Conservation (phyloP, 2,888 invertebrate genomes). For the Silvanus unidentatus region DNA sequence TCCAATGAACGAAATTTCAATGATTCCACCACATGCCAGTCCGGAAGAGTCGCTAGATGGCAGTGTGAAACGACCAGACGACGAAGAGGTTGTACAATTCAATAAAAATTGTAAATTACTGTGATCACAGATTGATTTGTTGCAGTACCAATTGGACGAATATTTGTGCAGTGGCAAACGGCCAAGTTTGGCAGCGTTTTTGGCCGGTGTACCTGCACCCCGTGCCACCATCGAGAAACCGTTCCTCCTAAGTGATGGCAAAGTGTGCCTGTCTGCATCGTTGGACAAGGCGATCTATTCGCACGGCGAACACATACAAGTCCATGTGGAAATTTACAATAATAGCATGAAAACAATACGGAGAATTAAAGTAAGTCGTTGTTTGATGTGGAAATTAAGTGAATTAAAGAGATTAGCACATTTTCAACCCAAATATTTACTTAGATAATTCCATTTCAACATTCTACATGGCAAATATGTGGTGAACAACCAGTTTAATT, state of each 20-base stretch:
- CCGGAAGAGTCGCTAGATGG: conserved; percentile 6
- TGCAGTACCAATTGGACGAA: too few species aligned
- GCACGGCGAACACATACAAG: conserved; percentile 74
- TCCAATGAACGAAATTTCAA: too few species aligned
- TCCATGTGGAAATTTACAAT: conserved; percentile 69
- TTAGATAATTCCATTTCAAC: too few species aligned
- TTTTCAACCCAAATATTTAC: too few species aligned
- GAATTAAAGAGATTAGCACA: too few species aligned
- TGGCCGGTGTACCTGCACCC: conserved; percentile 55
- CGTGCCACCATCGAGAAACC: conserved; percentile 71
- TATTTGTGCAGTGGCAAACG: conserved; percentile 38
- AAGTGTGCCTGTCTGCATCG: conserved; percentile 71
- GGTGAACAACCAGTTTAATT: too few species aligned
- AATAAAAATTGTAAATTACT: too few species aligned
- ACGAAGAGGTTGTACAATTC: conserved; percentile 7
- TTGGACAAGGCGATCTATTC: conserved; percentile 77
- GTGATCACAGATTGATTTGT: neutral
- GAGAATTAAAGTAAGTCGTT: conserved; percentile 64
- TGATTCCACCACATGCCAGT: conserved; percentile 2
- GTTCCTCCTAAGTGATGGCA: conserved; percentile 80
- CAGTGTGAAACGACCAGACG: conserved; percentile 7
- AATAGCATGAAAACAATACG: conserved; percentile 79
- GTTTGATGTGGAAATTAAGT: too few species aligned
- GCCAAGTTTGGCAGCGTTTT: conserved; percentile 36
- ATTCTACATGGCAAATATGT: too few species aligned